Percentiles rank a stretch among this genome's conserved stretches.
phyloP scores from a whole-genome alignment of 2,888 invertebrate species.

The Adineta ricciae region DNA sequence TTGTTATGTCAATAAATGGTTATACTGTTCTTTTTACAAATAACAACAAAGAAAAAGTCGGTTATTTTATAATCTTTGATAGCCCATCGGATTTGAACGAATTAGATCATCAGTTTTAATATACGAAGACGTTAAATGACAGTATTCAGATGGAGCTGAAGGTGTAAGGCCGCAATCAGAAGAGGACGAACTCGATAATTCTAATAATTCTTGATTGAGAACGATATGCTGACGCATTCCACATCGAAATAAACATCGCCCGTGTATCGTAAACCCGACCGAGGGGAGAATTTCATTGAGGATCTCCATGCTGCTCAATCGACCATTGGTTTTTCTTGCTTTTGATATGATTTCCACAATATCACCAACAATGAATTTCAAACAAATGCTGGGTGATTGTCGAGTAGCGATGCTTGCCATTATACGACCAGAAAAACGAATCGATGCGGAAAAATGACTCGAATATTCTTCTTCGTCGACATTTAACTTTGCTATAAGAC shows the following conservation, averaged over 20 bases:
- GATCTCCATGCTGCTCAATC: not conserved
- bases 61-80: not conserved
- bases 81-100: not conserved
- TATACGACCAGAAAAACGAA: constrained; percentile 37
- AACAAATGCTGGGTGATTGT: constrained; percentile 16
- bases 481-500: constrained; percentile 50
- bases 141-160: not conserved
- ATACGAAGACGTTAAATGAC: not conserved
- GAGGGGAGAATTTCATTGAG: not conserved
- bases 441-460: constrained; percentile 47
- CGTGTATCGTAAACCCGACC: constrained; percentile 36
- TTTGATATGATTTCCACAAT: constrained; percentile 41
- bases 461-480: constrained; percentile 51
- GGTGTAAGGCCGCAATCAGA: not conserved
- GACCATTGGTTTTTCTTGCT: constrained; percentile 18
- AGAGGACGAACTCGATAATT: not conserved
- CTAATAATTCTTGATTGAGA: constrained; percentile 18
- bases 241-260: constrained; percentile 43
- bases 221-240: constrained; percentile 45
- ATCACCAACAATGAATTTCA: constrained; percentile 41
- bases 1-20: too few relatives aligned
- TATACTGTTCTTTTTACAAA: too few relatives aligned
- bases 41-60: too few relatives aligned
- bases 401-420: constrained; percentile 13
- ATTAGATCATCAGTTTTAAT: not conserved